phyloP scores from a whole-genome alignment of 2,113 vertebrate genomes.

The Eurystomus gularis region DNA sequence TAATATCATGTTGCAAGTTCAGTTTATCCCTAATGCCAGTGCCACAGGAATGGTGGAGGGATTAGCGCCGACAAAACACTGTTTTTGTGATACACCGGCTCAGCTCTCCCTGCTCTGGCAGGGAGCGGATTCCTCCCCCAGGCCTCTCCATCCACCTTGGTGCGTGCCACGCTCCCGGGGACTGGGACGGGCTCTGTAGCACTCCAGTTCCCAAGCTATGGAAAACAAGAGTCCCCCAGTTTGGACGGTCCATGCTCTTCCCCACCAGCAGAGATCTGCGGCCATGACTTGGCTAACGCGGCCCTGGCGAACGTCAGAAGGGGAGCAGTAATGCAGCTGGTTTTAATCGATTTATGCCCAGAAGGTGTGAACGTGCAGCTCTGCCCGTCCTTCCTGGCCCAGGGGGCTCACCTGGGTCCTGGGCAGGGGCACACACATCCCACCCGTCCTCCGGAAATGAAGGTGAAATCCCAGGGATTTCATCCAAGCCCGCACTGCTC shows the following conservation, averaged over 20 bases:
- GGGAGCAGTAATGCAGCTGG: not conserved
- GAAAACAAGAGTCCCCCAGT: not conserved
- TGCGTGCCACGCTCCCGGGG: rapidly evolving
- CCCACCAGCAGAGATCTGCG: not conserved
- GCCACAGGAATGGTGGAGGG: not conserved
- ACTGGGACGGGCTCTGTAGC: not conserved
- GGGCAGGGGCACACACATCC: not conserved
- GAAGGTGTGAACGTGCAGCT: not conserved
- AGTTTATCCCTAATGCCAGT: not conserved
- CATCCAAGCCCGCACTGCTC: rapidly evolving
- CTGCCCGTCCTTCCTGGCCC: not conserved
- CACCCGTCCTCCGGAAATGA: not conserved
- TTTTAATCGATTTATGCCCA: not conserved
- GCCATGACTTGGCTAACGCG: not conserved
- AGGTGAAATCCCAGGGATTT: constrained; percentile 7
- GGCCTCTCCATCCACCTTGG: not conserved
- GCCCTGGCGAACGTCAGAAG: not conserved
- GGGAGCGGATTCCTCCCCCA: not conserved
- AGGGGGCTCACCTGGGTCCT: not conserved
- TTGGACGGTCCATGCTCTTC: not conserved
- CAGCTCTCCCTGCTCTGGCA: not conserved
- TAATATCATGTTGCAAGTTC: constrained; percentile 9
- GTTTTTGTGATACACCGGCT: not conserved
- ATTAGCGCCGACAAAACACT: not conserved
- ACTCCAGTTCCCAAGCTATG: not conserved